Percentiles rank a stretch among this genome's conserved stretches.
Conservation (phyloP, 1,140 invertebrate species). For the Drosophila pallidifrons region DNA sequence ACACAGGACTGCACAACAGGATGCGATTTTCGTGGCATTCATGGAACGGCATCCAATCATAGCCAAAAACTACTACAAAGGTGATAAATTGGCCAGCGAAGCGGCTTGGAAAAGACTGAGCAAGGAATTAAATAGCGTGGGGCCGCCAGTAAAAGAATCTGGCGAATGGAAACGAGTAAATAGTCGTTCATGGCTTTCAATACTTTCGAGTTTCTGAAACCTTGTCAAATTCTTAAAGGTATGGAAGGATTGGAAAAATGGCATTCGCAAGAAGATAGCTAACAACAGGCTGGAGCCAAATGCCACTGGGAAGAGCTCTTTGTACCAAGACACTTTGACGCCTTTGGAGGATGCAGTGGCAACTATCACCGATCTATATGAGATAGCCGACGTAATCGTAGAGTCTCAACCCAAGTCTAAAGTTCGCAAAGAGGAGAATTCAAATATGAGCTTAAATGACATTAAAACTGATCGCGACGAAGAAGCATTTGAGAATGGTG, state of each 20-base stretch:
- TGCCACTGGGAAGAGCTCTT: constrained; percentile 52
- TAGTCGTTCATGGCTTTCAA: neutral
- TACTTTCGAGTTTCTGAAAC: neutral
- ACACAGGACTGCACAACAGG: constrained; percentile 72
- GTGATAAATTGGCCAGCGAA: constrained; percentile 66
- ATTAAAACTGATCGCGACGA: constrained; percentile 60
- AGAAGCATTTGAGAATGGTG: constrained; percentile 52
- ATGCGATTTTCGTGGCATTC: constrained; percentile 71
- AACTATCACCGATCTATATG: constrained; percentile 61
- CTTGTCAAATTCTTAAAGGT: constrained; percentile 28
- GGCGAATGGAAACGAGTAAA: constrained; percentile 64
- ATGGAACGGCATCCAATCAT: constrained; percentile 71
- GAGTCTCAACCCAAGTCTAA: constrained; percentile 43
- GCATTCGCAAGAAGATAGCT: constrained; percentile 67
- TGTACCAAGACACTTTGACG: constrained; percentile 68
- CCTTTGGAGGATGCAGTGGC: constrained; percentile 68
- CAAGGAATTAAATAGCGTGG: constrained; percentile 67
- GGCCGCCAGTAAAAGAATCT: constrained; percentile 62
- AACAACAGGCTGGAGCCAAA: constrained; percentile 64
- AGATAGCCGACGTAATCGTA: constrained; percentile 61
- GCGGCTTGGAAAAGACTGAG: constrained; percentile 67
- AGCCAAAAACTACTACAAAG: constrained; percentile 68
- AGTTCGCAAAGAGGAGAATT: neutral
- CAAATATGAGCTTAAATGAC: constrained; percentile 32
- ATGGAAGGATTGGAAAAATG: constrained; percentile 76